Conservation (phyloP, 2,797 vertebrate genomes). For the Dendrocincla fuliginosa region DNA sequence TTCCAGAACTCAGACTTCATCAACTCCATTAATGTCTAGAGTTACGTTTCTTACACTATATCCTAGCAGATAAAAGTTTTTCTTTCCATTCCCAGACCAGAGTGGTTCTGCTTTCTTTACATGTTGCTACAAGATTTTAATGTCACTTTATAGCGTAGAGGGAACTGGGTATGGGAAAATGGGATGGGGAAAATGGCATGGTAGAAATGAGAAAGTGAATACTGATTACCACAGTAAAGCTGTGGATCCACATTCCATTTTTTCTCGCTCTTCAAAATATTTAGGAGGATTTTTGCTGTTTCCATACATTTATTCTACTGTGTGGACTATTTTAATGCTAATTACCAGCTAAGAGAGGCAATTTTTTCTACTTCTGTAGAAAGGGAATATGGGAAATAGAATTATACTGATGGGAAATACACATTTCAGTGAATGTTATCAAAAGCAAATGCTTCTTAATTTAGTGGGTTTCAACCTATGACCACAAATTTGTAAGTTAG, state of each 20-base stretch:
- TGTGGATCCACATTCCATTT: neutral
- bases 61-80: neutral
- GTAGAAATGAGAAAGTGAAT: neutral
- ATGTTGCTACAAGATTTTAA: neutral
- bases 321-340: neutral
- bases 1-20: neutral
- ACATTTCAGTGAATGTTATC: neutral
- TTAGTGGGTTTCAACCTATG: neutral
- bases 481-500: neutral
- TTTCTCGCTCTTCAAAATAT: neutral
- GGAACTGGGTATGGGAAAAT: neutral
- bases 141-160: neutral
- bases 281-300: neutral
- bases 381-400: neutral
- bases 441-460: neutral
- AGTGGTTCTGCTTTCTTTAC: neutral
- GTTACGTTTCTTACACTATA: neutral
- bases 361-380: neutral
- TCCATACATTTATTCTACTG: neutral
- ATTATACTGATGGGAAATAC: neutral
- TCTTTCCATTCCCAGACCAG: neutral
- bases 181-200: neutral
- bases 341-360: neutral
- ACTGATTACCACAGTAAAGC: neutral
- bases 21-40: neutral